These are phyloP conservation scores for Cettia cetti DNA, from an alignment of 2,113 vertebrate genomes.

Conservation along the genomic window DNA sequence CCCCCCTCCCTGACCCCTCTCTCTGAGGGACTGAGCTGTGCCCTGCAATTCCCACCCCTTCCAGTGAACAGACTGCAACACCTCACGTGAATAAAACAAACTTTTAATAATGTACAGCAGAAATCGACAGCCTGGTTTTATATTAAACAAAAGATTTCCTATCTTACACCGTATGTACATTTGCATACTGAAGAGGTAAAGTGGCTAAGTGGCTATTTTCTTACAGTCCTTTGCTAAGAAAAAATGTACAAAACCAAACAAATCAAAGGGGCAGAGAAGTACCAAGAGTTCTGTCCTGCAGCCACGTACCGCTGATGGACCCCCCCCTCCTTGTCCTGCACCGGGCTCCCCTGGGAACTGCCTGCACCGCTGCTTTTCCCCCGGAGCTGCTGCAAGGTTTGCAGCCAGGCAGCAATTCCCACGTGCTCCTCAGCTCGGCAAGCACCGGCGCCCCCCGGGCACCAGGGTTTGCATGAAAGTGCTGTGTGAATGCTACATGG, in stretches of 20 bases:
- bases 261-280: conserved; percentile 60
- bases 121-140: conserved; percentile 81
- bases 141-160: conserved; percentile 84
- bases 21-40: background rate
- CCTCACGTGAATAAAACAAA: conserved; percentile 76
- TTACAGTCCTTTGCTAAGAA: conserved; percentile 80
- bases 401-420: background rate
- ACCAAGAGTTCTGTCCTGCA: conserved; percentile 58
- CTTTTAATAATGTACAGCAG: conserved; percentile 86
- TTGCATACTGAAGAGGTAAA: conserved; percentile 89
- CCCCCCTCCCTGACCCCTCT: fast-evolving
- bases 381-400: background rate
- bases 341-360: background rate
- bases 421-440: background rate
- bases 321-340: background rate
- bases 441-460: background rate
- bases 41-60: background rate
- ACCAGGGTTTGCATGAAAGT: background rate
- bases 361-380: background rate
- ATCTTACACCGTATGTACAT: conserved; percentile 84
- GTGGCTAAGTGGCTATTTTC: conserved; percentile 87
- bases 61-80: background rate
- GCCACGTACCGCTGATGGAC: conserved; percentile 13
- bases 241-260: conserved; percentile 79
- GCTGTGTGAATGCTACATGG: conserved; percentile 53